These are phyloP conservation scores for Reticulitermes speratus DNA, from an alignment of 1,140 invertebrate genomes.

Conservation along the genomic window DNA sequence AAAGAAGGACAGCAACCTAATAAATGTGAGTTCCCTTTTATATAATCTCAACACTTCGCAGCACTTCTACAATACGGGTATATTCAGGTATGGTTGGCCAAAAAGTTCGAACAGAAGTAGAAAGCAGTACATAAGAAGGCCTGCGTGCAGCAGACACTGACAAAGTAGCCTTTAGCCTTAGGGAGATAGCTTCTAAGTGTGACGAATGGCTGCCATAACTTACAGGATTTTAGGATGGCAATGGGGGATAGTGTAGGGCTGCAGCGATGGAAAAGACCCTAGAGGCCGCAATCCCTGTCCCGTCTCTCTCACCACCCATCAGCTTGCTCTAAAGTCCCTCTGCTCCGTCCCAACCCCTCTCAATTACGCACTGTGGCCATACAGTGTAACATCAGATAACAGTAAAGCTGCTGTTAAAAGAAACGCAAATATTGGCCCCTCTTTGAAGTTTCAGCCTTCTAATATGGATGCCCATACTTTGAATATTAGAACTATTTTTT, in stretches of 20 bases:
- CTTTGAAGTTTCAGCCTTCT: background rate
- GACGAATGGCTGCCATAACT: slow-evolving; percentile 6
- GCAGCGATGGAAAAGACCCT: background rate
- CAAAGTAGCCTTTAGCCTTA: slow-evolving; percentile 8
- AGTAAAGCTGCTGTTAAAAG: background rate
- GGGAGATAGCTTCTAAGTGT: slow-evolving; percentile 6
- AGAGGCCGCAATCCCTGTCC: background rate
- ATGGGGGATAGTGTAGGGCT: background rate
- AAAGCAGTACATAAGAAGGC: background rate
- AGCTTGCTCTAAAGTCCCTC: background rate
- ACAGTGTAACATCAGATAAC: background rate
- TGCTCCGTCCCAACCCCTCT: background rate
- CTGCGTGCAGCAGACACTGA: background rate
- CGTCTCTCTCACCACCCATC: background rate
- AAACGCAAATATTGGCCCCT: background rate
- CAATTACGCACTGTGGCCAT: background rate
- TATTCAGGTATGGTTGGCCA: background rate
- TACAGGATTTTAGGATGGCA: slow-evolving; percentile 10
- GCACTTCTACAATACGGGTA: too few relatives aligned
- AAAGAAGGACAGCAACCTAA: too few relatives aligned
- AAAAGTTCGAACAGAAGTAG: background rate
- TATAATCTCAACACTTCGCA: too few relatives aligned
- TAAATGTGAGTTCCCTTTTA: too few relatives aligned
- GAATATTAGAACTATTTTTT: background rate
- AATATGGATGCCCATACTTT: background rate